Evolutionary conservation across 2,113 vertebrate species (phyloP), one percentile per base, ranked within the genome.

Genomic region (Ardeotis arabs): DNA sequence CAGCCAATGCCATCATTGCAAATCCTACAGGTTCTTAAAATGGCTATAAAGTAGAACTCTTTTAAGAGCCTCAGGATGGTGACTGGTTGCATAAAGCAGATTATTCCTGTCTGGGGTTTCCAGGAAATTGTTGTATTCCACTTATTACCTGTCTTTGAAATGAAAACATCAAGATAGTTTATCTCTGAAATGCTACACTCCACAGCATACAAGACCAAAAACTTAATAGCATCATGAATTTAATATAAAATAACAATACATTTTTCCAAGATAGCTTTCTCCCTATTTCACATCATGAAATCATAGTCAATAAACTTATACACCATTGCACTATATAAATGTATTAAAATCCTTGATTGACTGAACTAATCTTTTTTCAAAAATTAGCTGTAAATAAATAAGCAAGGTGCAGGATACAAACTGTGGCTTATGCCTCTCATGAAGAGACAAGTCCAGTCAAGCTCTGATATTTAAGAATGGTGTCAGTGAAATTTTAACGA

Each of bases 131-230:
- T 97, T 97, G 96, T 96, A 93, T 97, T 97, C 96, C 88, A 96
- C 96, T 97, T 98, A 98, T 97, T 98, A 97, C 95, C 96, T 98
- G 97, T 97, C 97, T 98, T 97, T 97, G 97, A 97, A 98, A 98
- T 98, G 97, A 98, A 98, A 98, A 98, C 96, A 98, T 97, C 96
- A 97, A 96, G 96, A 97, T 97, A 96, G 95, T 97, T 98, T 98
- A 97, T 98, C 97, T 98, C 89, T 97, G 96, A 97, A 98, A 97
- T 95, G 94, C 95, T 97, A 59, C 64, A 89, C 93, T 98, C 83
- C 92, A 90, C 80, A 95, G 95, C 94, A 89, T 93, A 93, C 4
- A 44, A 96, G 89, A 96, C 88, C 90, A 94, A 98, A 97, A 97
- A 92, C 66, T 91, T 97, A 98, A 98, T 96, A 97, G 96, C 92